Conservation (phyloP, 2,797 vertebrate species). For the Microcaecilia unicolor region DNA sequence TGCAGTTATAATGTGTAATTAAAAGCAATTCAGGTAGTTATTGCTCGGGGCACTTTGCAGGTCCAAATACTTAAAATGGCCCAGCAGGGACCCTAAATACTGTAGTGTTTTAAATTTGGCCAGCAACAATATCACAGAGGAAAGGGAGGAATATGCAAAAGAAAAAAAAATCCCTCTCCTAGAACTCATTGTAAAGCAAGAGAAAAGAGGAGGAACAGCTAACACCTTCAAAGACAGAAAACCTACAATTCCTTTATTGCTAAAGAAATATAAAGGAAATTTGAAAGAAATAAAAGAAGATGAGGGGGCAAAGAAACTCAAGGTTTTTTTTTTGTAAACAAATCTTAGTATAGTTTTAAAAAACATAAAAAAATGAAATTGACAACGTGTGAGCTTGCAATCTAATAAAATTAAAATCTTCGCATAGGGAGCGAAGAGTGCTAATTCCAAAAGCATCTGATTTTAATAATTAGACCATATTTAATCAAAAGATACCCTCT, state of each 20-base stretch:
- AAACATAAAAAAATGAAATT: no score
- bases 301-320: conserved; percentile 30
- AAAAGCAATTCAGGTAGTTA: conserved; percentile 87
- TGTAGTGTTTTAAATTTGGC: conserved; percentile 70
- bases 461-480: no score
- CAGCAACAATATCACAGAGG: conserved; percentile 56
- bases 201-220: conserved; percentile 44
- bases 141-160: conserved; percentile 54
- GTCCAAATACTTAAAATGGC: conserved; percentile 65
- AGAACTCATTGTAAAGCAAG: conserved; percentile 46
- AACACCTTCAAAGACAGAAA: conserved; percentile 50
- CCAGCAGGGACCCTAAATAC: conserved; percentile 60
- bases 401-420: no score
- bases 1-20: conserved; percentile 78
- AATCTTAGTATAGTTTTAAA: conserved; percentile 29
- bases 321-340: conserved; percentile 21
- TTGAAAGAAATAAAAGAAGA: conserved; percentile 46
- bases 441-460: no score
- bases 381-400: not conserved
- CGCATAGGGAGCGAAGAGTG: no score
- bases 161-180: conserved; percentile 24
- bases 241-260: conserved; percentile 41
- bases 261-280: conserved; percentile 42
- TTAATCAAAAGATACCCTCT: no score
- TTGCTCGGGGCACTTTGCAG: conserved; percentile 69